These are phyloP conservation scores for Spatulosminthurus flaviceps DNA, from an alignment of 2,888 invertebrate species.

Conservation along the genomic window DNA sequence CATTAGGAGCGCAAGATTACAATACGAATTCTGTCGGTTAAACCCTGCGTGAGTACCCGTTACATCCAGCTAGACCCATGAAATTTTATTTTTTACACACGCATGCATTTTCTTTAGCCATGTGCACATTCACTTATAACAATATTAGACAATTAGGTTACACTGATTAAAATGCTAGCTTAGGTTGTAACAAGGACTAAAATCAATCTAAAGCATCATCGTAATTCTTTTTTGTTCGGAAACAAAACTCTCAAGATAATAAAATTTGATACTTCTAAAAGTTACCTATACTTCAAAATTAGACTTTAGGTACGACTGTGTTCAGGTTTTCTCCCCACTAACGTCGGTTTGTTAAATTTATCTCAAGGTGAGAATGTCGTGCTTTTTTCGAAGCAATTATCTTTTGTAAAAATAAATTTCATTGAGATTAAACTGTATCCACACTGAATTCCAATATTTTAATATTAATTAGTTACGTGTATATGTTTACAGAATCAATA, in stretches of 20 bases:
- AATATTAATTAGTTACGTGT: neutral
- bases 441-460: conserved; percentile 7
- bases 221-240: neutral
- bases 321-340: conserved; percentile 21
- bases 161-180: conserved; percentile 9
- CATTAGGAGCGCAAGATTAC: no score
- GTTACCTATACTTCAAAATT: conserved; percentile 18
- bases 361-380: no score
- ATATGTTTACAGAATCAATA: no score
- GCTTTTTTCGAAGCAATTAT: no score
- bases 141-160: neutral
- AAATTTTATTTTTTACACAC: neutral
- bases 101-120: neutral
- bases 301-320: conserved; percentile 35
- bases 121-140: neutral
- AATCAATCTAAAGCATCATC: conserved; percentile 23
- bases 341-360: neutral
- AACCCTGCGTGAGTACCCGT: no score
- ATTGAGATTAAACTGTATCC: conserved; percentile 18
- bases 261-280: neutral
- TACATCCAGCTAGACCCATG: no score
- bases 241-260: conserved; percentile 18
- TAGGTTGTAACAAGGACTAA: conserved; percentile 16
- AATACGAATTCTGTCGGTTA: no score
- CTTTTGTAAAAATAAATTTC: neutral